Percentiles rank a stretch among this genome's conserved stretches.
These are phyloP conservation scores for Dryobates pubescens DNA, from an alignment of 2,797 vertebrate species.

Conservation along the genomic window DNA sequence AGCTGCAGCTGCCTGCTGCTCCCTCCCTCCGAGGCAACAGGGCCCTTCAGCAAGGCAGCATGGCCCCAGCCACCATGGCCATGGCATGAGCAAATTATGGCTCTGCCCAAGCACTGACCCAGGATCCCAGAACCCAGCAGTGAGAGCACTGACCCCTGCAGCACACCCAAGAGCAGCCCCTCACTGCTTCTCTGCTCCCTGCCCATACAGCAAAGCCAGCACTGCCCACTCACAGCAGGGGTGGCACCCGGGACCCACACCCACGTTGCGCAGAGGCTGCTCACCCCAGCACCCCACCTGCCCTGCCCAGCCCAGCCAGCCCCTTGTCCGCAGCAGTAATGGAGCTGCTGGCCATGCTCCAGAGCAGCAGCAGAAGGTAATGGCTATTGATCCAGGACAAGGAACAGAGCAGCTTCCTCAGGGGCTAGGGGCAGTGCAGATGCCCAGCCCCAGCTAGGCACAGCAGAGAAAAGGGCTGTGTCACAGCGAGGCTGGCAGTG, in stretches of 20 bases:
- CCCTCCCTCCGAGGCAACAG: not conserved
- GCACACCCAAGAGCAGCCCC: not conserved
- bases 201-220: not conserved
- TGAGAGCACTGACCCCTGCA: not conserved
- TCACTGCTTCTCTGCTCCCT: not conserved
- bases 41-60: rapidly evolving
- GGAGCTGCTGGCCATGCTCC: constrained; percentile 60
- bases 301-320: not conserved
- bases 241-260: not conserved
- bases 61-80: rapidly evolving
- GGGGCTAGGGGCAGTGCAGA: not conserved
- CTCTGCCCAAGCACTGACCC: not conserved
- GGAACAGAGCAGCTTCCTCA: not conserved
- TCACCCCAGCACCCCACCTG: not conserved
- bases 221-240: rapidly evolving
- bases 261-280: rapidly evolving
- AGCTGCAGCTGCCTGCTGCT: not conserved
- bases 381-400: constrained; percentile 52
- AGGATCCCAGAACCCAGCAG: not conserved
- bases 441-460: not conserved
- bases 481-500: not conserved
- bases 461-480: not conserved
- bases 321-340: not conserved
- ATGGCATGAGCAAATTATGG: not conserved
- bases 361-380: constrained; percentile 34